Base-by-base conservation (phyloP, 64 coral and sea anemone genomes). In the Montipora foliosa region DNA sequence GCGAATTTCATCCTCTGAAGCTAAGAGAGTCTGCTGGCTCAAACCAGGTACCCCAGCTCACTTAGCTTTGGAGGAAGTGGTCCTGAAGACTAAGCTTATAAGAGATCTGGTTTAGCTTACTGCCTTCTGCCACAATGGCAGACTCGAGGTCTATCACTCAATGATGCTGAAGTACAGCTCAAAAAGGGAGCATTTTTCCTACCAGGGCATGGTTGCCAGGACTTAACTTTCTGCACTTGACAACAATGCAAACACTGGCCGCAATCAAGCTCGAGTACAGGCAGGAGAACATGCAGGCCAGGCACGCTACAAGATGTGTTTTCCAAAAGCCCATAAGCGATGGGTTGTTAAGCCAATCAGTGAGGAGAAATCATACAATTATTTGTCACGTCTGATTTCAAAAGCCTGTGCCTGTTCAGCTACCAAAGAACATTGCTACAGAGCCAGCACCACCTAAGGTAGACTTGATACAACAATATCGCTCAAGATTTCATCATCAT, bases 321-420 rank as follows among this genome's bases (percentile, higher is more conserved):
- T 82, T 72, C 77, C 85, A 74, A 94, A 94, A 78, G 76, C 67
- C 7, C 8, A 51, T 44, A 88, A 74, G 67, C 46, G 84, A 16
- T 88, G 84, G 67, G 84, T 74, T 47, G 84, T 75, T 4, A 88
- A 88, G 44, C 84, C 84, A 9, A 59, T 90, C 13, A 29, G 0
- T 11, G 72, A 90, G 51, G 44, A 15, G 52, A 90, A 90, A 59
- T 45, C 13, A 14, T 90, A 90, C 52, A 62, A 44, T 70, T 67
- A 68, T 59, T 62, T 87, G 13, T 47, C 83, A 12, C 11, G 24
- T 61, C 60, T 87, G 61, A 58, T 68, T 45, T 47, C 68, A 44
- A 48, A 87, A 87, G 66, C 66, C 66, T 17, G 9, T 69, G 66
- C 19, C 66, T 69, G 66, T 69, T 69, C 9, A 69, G 19, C 66